Conservation (phyloP, 1,140 invertebrate species). For the Sitobion miscanthi region DNA sequence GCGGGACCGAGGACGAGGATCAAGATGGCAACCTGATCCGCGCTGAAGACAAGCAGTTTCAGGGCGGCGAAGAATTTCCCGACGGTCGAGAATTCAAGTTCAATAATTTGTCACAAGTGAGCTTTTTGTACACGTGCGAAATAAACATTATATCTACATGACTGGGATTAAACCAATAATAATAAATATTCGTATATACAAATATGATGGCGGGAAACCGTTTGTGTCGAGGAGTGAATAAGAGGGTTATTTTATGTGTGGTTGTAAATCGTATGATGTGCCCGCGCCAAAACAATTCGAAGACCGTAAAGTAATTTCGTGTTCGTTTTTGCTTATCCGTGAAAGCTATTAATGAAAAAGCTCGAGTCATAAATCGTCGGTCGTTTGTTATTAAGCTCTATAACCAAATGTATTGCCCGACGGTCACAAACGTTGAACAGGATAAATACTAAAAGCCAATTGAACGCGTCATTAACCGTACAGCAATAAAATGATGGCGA, state of each 20-base stretch:
- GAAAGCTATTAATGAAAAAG: conserved; percentile 39
- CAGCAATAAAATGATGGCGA: background rate
- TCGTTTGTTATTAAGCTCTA: conserved; percentile 6
- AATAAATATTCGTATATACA: background rate
- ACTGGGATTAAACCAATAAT: background rate
- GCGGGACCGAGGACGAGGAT: conserved; percentile 38
- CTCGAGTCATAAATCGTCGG: conserved; percentile 34
- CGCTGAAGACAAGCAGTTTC: background rate
- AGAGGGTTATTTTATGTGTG: conserved; percentile 8
- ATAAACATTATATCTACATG: background rate
- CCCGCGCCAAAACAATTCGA: conserved; percentile 3
- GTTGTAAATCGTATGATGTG: conserved; percentile 18
- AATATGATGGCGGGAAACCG: background rate
- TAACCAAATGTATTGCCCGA: background rate
- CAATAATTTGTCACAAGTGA: conserved; percentile 41
- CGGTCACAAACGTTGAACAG: background rate
- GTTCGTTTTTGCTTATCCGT: conserved; percentile 32
- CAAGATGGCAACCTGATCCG: conserved; percentile 22
- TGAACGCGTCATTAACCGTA: conserved; percentile 46
- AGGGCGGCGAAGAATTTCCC: conserved; percentile 14
- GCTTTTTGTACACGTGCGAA: background rate
- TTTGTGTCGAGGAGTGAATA: background rate
- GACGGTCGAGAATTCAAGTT: conserved; percentile 42
- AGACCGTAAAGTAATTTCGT: conserved; percentile 3
- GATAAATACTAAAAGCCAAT: conserved; percentile 33